These are phyloP conservation scores for Neopelma chrysocephalum DNA, from an alignment of 2,797 vertebrate species.

Conservation along the genomic window DNA sequence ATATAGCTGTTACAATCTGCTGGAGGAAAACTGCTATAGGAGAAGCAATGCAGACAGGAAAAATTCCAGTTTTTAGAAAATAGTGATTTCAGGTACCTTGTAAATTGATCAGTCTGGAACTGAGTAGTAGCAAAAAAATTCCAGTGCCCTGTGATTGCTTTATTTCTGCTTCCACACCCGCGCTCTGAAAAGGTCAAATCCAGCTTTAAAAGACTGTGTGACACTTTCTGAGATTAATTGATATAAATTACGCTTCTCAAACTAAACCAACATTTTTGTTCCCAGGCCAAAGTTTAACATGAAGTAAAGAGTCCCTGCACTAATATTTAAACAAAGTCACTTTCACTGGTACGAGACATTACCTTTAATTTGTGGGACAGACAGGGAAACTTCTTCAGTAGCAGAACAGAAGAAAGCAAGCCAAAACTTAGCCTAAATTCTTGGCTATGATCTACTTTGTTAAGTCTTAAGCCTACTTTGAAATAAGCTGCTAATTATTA, in stretches of 20 bases:
- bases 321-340: constrained; percentile 17
- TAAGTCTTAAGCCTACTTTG: neutral
- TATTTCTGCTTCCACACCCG: neutral
- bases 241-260: constrained; percentile 42
- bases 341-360: neutral
- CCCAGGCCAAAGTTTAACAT: constrained; percentile 3
- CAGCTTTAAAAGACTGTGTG: constrained; percentile 4
- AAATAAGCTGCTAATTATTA: neutral
- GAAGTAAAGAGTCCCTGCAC: neutral
- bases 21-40: neutral
- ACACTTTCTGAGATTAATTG: constrained; percentile 40
- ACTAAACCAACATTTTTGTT: constrained; percentile 45
- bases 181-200: constrained; percentile 25
- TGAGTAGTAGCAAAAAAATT: constrained; percentile 33
- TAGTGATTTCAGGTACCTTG: constrained; percentile 21
- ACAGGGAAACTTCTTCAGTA: neutral
- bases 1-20: neutral
- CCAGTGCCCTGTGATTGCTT: constrained; percentile 16
- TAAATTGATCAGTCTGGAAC: constrained; percentile 51
- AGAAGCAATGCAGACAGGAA: constrained; percentile 16
- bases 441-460: neutral
- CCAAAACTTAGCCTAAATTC: neutral
- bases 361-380: neutral
- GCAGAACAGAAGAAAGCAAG: neutral
- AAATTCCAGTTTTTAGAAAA: constrained; percentile 13